Evolutionary conservation across 2,888 invertebrate species (phyloP).

Genomic region (Aphidoletes aphidimyza): DNA sequence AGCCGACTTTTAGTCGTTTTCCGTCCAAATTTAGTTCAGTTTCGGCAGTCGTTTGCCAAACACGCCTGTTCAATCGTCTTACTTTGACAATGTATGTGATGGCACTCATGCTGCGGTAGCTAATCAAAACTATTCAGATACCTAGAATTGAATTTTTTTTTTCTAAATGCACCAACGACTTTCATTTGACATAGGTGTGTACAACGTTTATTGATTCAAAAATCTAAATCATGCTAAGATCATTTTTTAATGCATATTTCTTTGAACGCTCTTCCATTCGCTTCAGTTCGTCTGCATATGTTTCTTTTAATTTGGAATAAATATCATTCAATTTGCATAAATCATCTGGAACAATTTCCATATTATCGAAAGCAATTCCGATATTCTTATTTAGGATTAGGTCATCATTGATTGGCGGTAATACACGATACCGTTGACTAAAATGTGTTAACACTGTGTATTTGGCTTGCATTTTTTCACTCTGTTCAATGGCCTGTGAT

Average conservation of each 20-base stretch:
- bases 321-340: conserved; percentile 66
- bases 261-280: neutral
- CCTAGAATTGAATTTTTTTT: too few relatives aligned
- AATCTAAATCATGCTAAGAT: neutral
- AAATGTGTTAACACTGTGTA: conserved; percentile 94
- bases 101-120: too few relatives aligned
- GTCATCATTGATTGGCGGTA: conserved; percentile 80
- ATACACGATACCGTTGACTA: conserved; percentile 85
- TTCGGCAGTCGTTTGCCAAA: too few relatives aligned
- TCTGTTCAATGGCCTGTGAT: conserved; percentile 79
- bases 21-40: too few relatives aligned
- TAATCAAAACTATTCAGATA: too few relatives aligned
- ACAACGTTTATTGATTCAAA: neutral
- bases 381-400: conserved; percentile 71
- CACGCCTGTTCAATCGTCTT: too few relatives aligned
- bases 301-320: conserved; percentile 3
- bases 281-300: neutral
- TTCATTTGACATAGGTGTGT: too few relatives aligned
- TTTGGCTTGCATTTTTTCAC: conserved; percentile 81
- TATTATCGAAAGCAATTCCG: conserved; percentile 93
- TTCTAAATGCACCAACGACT: too few relatives aligned
- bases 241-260: neutral
- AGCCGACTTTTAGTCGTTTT: too few relatives aligned
- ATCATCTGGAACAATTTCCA: conserved; percentile 80
- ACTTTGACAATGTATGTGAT: too few relatives aligned